A percentile compares a stretch with the other conserved stretches of the same genome.
Conservation (phyloP, 1,140 invertebrate species). For the Caenorhabditis latens region DNA sequence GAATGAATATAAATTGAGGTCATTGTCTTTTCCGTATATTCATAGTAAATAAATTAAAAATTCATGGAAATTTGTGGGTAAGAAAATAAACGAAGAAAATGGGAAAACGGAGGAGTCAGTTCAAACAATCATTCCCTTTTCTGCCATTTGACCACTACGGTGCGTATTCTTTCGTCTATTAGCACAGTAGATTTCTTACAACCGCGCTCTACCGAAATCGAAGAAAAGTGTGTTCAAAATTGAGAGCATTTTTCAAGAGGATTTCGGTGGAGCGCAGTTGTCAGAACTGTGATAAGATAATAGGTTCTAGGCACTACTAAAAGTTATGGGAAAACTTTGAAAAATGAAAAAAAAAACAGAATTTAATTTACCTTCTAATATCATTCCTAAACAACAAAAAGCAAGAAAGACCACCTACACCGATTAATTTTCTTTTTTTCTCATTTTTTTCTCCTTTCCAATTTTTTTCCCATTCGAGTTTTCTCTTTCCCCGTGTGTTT, state of each 20-base stretch:
- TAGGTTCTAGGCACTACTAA: no score
- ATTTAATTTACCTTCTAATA: background rate
- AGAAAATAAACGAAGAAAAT: background rate
- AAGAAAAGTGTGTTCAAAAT: no score
- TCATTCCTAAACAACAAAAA: background rate
- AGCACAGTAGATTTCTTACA: background rate
- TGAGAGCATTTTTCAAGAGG: no score
- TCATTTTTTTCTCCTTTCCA: background rate
- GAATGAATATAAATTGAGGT: conserved; percentile 33
- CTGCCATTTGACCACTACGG: background rate
- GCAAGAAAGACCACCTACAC: background rate
- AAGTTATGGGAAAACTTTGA: no score
- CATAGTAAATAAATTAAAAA: conserved; percentile 53
- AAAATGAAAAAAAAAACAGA: no score
- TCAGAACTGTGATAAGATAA: no score
- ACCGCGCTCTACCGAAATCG: no score
- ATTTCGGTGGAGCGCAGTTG: no score
- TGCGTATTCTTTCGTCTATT: no score
- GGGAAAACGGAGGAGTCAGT: background rate
- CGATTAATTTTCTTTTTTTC: conserved; percentile 15
- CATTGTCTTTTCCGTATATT: background rate
- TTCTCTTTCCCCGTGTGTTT: conserved; percentile 1
- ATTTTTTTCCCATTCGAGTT: background rate
- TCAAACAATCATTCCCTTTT: conserved; percentile 7
- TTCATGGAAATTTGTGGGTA: conserved; percentile 9